Conservation (phyloP, 2,888 invertebrate species). For the Arctia plantaginis region DNA sequence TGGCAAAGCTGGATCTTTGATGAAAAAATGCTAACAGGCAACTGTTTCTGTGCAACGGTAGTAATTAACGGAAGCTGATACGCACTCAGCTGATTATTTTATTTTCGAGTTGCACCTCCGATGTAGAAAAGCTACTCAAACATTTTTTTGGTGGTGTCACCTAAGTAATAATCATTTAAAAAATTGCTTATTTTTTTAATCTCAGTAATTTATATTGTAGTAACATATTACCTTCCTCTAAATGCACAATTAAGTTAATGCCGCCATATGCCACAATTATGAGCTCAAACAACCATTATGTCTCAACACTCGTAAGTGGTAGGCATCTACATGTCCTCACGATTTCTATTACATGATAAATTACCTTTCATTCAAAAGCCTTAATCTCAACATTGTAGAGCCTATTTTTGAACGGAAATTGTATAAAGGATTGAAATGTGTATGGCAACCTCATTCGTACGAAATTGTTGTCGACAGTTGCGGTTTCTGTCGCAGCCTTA, state of each 20-base stretch:
- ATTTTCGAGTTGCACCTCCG: too few species aligned
- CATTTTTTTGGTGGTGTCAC: too few species aligned
- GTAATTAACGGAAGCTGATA: too few species aligned
- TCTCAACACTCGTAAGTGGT: conserved; percentile 62
- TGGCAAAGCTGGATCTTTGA: too few species aligned
- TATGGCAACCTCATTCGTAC: conserved; percentile 72
- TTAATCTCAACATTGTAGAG: conserved; percentile 24
- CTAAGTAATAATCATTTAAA: too few species aligned
- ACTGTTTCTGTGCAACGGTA: too few species aligned
- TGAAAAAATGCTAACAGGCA: too few species aligned
- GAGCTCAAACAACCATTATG: conserved; percentile 57
- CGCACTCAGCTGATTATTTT: too few species aligned
- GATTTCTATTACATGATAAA: conserved; percentile 71
- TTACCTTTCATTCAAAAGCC: conserved; percentile 38
- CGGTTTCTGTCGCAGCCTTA: conserved; percentile 62
- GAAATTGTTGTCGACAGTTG: conserved; percentile 73
- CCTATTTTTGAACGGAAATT: conserved; percentile 13
- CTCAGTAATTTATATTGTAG: neutral
- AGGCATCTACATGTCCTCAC: conserved; percentile 64
- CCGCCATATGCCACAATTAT: conserved; percentile 46
- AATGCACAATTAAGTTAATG: conserved; percentile 10
- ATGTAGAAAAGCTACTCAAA: too few species aligned
- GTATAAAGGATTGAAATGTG: conserved; percentile 61
- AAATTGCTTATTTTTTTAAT: neutral
- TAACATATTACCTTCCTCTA: neutral